phyloP scores from a whole-genome alignment of 2,888 invertebrate genomes.

The Archips crataeganus region DNA sequence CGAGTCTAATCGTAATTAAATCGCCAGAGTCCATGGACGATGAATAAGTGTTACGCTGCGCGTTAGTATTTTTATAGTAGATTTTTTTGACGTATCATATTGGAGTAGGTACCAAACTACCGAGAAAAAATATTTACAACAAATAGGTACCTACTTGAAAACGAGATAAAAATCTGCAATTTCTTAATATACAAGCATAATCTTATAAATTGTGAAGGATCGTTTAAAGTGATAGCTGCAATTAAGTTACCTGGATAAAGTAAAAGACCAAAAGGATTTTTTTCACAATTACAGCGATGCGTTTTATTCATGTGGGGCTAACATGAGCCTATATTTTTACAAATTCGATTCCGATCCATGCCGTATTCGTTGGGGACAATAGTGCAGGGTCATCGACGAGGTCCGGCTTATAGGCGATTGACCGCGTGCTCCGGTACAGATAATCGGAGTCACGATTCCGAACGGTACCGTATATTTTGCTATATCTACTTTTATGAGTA shows the following conservation, averaged over 20 bases:
- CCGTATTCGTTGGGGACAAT: slow-evolving; percentile 48
- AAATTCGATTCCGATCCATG: slow-evolving; percentile 24
- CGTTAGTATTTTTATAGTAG: neutral
- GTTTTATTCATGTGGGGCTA: slow-evolving; percentile 8
- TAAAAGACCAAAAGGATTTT: neutral
- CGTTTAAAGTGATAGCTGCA: neutral
- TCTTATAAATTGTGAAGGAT: too few relatives aligned
- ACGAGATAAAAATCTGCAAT: too few relatives aligned
- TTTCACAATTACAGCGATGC: neutral
- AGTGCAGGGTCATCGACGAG: slow-evolving; percentile 51
- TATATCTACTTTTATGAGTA: neutral
- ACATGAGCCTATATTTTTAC: slow-evolving; percentile 8
- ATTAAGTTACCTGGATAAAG: neutral
- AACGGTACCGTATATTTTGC: slow-evolving; percentile 48
- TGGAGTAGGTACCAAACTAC: too few relatives aligned
- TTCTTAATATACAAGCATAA: too few relatives aligned
- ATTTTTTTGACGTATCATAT: neutral
- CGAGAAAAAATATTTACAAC: too few relatives aligned
- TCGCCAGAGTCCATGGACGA: neutral
- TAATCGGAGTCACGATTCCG: slow-evolving; percentile 62
- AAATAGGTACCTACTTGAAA: too few relatives aligned
- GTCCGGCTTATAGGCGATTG: slow-evolving; percentile 58
- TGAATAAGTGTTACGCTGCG: neutral
- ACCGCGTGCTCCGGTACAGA: slow-evolving; percentile 61
- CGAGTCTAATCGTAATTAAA: slow-evolving; percentile 17